phyloP scores from a whole-genome alignment of 2,113 vertebrate species.

The Neopipo cinnamomea region DNA sequence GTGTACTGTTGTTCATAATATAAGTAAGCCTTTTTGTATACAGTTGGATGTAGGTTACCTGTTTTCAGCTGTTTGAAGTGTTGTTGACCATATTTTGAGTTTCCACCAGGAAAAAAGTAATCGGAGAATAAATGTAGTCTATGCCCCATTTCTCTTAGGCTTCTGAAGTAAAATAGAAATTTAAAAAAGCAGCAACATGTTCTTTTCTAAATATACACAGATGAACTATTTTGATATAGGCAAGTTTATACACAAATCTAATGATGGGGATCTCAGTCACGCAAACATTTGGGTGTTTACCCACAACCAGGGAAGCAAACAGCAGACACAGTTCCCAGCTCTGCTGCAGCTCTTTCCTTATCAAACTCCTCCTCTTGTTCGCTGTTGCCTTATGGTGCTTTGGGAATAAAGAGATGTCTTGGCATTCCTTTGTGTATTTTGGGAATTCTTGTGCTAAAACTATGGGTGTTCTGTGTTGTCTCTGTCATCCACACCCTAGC shows the following conservation, averaged over 20 bases:
- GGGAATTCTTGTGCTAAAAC: neutral
- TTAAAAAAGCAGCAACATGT: neutral
- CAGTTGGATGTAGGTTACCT: neutral
- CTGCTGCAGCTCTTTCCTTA: neutral
- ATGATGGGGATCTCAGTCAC: slow-evolving; percentile 12
- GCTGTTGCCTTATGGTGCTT: neutral
- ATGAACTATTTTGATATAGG: neutral
- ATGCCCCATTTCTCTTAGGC: neutral
- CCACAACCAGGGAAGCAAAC: neutral
- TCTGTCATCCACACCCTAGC: no score
- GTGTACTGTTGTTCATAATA: neutral
- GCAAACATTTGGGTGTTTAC: slow-evolving; percentile 6
- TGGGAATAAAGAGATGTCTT: neutral
- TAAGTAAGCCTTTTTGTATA: neutral
- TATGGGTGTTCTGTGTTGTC: neutral
- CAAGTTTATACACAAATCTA: neutral
- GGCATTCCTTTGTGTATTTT: neutral
- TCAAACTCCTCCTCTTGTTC: neutral
- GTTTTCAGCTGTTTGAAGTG: neutral
- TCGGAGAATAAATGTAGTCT: neutral
- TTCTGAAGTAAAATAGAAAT: neutral
- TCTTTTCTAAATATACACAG: neutral
- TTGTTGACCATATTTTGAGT: neutral
- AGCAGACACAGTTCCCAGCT: neutral
- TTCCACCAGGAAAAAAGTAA: neutral